Base-by-base conservation (phyloP, 2,888 invertebrate genomes). In the Sisyra terminalis region DNA sequence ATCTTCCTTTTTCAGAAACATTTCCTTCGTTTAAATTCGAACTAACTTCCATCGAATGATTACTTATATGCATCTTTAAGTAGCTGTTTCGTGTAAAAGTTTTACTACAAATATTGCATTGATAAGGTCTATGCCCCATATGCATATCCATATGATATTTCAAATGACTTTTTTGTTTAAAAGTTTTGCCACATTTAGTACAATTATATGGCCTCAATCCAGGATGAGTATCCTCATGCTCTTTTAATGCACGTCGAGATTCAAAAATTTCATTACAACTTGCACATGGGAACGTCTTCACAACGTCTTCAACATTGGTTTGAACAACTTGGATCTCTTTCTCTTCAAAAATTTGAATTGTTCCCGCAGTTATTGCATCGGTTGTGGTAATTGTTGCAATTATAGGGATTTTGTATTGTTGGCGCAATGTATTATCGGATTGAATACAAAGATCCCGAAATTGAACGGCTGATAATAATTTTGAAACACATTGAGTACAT, bases 101-200 rank as follows among this genome's bases (percentile, higher is more conserved):
- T 32, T 34, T 41, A 34, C 34, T 14, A 24, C 41, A 41, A 11
- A 34, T n/a, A 32, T 32, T 15, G 14, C 41, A 41, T 10, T 29
- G 17, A 18, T 15, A 41, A 14, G 41, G 41, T 34, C 41, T 10
- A 18, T 32, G 18, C 2, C 41, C 41, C 13, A 13, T 15, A 18
- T 41, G 41, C 34, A 34, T 41, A 7, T 32, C 41, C 10, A 34
- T 7, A 18, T 41, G 41, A 32, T 41, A 41, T 11, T 41, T 41
- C 13, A 41, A 34, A 34, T 32, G 32, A 16, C 18, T 34, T 41
- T 41, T 41, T 32, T 41, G 41, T 32, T 41, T 41, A 24, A 41
- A 41, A 11, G 9, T 41, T 32, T 41, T 41, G 8, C 7, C 15
- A 34, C 41, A 41, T 17, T 17, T 41, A 18, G 31, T 24, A 34